Conservation (phyloP, 1,140 invertebrate genomes). For the Amyelois transitella region DNA sequence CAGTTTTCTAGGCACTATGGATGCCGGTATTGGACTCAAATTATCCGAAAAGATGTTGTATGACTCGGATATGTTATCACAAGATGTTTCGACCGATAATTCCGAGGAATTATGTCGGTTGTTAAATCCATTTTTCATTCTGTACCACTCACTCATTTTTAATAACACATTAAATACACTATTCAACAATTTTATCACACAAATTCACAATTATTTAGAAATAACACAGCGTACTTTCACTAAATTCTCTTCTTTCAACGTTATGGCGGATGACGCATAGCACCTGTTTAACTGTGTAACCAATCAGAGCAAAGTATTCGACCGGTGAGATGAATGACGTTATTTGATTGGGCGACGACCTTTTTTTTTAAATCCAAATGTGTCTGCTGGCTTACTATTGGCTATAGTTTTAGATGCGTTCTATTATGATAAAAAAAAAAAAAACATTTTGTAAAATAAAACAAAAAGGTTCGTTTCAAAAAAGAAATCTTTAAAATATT, state of each 20-base stretch:
- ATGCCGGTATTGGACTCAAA: constrained; percentile 60
- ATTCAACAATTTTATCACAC: constrained; percentile 32
- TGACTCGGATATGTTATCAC: constrained; percentile 64
- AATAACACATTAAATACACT: constrained; percentile 47
- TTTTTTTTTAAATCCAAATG: constrained; percentile 58
- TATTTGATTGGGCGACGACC: constrained; percentile 42
- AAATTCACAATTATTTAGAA: constrained; percentile 23
- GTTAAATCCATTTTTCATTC: constrained; percentile 52
- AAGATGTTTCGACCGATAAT: constrained; percentile 58
- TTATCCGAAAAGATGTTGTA: constrained; percentile 65
- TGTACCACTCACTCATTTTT: constrained; percentile 63
- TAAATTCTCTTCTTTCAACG: constrained; percentile 39
- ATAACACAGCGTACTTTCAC: constrained; percentile 59
- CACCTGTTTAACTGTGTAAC: constrained; percentile 53
- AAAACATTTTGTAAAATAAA: no score
- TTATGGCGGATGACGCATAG: constrained; percentile 71
- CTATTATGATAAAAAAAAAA: constrained; percentile 3
- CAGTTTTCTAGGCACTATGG: constrained; percentile 61
- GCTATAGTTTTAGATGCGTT: constrained; percentile 25
- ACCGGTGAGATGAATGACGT: constrained; percentile 55
- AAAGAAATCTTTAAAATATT: no score
- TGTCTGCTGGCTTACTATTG: constrained; percentile 15
- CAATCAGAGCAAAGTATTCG: constrained; percentile 50
- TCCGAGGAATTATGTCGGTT: constrained; percentile 57
- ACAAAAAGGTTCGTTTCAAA: no score